Base-by-base conservation (phyloP, 1,140 invertebrate species). In the Acromyrmex charruanus region DNA sequence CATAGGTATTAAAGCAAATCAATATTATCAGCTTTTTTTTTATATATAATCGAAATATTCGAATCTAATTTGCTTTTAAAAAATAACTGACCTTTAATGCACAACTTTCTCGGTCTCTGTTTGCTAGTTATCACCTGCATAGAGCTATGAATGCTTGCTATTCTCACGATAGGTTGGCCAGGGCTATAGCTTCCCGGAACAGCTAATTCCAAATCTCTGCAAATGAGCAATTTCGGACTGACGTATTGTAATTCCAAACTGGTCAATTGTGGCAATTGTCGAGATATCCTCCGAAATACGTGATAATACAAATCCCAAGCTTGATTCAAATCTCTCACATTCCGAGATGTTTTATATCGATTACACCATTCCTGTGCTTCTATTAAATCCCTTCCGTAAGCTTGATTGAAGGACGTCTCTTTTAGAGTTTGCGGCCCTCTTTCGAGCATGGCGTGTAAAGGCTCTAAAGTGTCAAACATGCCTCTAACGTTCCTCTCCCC, bases 241-340 rank as follows among this genome's bases (percentile, higher is more conserved):
- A 99, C 99, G 94, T 99, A 99, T 92, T 99, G 98, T 80, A 99
- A 95, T 95, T 99, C 99, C 44, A 98, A 95, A 65, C 97, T 98
- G 1, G 98, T 98, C 16, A 99, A 94, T 89, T 99, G 98, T 2
- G 99, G 99, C 86, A 99, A 96, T 95, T 99, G 99, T 79, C 98
- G 96, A 0, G 98, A 98, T 90, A 99, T 99, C 77, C 99, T 97
- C 68, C 99, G 96, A 94, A 99, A 99, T 12, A 99, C 99, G 92
- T 99, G 98, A 95, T 99, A 99, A 94, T 99, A 99, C 0, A 99
- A 95, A 94, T 99, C 99, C 99, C 99, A 99, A 16, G 99, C 99
- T 94, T 99, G 98, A 93, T 99, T 99, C 31, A 99, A 95, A 92
- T 99, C 99, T 77, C 98, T 96, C 0, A 98, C 97, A 91, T 99